Percentiles rank a stretch among this genome's conserved stretches.
phyloP scores from a whole-genome alignment of 1,140 invertebrate species.

The Stenopsyche tienmushanensis region DNA sequence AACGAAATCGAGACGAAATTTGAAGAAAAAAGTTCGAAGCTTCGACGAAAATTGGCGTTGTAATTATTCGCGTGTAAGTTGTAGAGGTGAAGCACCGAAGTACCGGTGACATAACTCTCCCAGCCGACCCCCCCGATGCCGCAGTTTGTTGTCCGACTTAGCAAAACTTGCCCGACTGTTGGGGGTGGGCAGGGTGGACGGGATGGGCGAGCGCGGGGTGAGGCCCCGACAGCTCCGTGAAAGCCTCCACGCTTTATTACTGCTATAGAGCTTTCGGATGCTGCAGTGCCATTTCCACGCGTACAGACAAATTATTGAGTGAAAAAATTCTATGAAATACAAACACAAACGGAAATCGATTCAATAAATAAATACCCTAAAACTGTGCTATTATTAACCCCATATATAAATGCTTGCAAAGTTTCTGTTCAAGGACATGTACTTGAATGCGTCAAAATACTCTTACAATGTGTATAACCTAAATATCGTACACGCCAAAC shows the following conservation, averaged over 20 bases:
- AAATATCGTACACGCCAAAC: no score
- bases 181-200: background rate
- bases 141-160: constrained; percentile 22
- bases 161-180: constrained; percentile 17
- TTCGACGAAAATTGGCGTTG: background rate
- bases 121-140: background rate
- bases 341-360: no score
- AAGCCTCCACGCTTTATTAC: background rate
- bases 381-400: no score
- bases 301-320: no score
- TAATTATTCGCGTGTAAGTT: background rate
- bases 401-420: no score
- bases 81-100: background rate
- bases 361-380: no score
- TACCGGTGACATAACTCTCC: background rate
- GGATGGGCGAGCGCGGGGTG: background rate
- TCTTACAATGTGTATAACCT: no score
- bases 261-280: background rate
- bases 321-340: no score
- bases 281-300: background rate
- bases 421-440: no score
- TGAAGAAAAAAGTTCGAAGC: background rate
- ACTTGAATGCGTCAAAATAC: no score
- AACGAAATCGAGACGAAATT: no score
- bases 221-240: background rate